Percentiles rank a stretch among this genome's conserved stretches.
Evolutionary conservation across 2,113 vertebrate species (phyloP).

Genomic region (Oreochromis aureus): DNA sequence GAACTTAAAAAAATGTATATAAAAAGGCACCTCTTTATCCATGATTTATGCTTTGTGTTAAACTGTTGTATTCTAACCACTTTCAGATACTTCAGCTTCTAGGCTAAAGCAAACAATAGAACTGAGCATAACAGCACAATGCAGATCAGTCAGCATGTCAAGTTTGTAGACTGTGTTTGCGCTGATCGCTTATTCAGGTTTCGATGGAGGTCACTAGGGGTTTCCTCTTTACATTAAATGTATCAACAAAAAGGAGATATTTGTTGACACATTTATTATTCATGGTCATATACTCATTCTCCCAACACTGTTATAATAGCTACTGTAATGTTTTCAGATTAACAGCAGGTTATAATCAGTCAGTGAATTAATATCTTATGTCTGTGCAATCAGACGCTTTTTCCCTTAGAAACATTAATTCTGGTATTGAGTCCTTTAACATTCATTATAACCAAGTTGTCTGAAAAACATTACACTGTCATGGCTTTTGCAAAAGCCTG

Average conservation of each 20-base stretch:
- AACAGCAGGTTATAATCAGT: neutral
- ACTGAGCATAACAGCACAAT: neutral
- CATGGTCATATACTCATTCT: neutral
- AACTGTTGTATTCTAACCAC: neutral
- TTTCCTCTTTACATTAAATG: neutral
- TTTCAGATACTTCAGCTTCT: neutral
- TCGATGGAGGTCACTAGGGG: neutral
- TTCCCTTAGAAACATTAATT: neutral
- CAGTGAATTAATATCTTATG: neutral
- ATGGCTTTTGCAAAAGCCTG: constrained; percentile 11
- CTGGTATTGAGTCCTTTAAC: neutral
- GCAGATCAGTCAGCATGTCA: neutral
- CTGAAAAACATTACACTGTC: constrained; percentile 11
- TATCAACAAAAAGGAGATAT: neutral
- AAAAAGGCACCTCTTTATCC: neutral
- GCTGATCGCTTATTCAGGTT: neutral
- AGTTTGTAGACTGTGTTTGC: neutral
- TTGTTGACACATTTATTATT: neutral
- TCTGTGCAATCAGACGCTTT: neutral
- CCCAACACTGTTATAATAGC: neutral
- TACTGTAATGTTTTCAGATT: neutral
- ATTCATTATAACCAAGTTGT: constrained; percentile 35
- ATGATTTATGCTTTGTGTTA: neutral
- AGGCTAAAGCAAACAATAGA: constrained; percentile 11
- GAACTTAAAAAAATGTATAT: neutral